phyloP scores from a whole-genome alignment of 2,113 vertebrate species.

The Shinisaurus crocodilurus region DNA sequence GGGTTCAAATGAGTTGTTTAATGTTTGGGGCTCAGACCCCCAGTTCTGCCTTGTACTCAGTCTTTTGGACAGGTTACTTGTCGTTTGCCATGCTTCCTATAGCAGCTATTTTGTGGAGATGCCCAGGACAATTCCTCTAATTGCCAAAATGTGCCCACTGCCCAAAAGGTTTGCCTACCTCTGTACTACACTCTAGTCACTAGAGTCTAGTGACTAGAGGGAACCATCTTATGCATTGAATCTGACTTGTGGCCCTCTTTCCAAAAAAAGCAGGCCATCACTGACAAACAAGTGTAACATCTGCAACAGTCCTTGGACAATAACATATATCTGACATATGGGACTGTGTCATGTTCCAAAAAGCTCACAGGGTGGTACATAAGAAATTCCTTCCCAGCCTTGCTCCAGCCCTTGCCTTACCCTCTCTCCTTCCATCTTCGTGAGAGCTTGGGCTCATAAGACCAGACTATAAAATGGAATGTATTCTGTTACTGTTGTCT shows the following conservation, averaged over 20 bases:
- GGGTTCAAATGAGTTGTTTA: no score
- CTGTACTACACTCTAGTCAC: no score
- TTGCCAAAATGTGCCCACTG: no score
- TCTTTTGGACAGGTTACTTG: no score
- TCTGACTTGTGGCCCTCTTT: not conserved
- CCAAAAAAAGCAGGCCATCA: not conserved
- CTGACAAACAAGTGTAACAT: not conserved
- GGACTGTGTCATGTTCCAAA: not conserved
- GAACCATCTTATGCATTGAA: not conserved
- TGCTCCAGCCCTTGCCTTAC: not conserved
- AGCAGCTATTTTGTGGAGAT: no score
- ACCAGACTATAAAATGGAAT: not conserved
- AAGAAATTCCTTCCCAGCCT: not conserved
- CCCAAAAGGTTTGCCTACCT: no score
- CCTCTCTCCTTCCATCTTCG: not conserved
- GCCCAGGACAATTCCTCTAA: no score
- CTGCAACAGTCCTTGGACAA: not conserved
- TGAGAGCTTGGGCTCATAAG: conserved; percentile 8
- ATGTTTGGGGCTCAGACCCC: no score
- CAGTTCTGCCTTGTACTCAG: no score
- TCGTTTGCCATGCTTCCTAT: no score
- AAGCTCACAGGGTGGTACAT: not conserved
- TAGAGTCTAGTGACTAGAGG: no score
- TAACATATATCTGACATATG: not conserved
- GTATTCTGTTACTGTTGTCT: not conserved